phyloP scores from a whole-genome alignment of 2,113 vertebrate species.

The Petrocephalus microphthalmus region DNA sequence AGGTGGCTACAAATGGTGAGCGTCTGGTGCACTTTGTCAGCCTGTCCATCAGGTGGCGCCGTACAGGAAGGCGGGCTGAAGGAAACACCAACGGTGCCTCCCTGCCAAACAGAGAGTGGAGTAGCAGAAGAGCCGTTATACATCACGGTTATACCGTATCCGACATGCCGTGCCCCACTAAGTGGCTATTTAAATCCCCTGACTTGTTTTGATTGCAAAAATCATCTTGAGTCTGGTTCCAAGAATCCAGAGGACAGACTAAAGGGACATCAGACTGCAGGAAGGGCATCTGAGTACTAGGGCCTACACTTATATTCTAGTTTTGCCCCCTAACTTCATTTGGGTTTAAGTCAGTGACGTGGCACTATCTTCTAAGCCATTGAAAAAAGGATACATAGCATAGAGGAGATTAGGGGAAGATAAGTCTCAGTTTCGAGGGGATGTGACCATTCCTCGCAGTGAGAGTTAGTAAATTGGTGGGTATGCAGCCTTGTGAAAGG shows the following conservation, averaged over 20 bases:
- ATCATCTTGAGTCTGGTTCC: neutral
- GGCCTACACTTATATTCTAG: neutral
- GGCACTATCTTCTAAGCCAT: neutral
- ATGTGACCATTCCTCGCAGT: neutral
- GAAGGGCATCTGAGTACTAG: neutral
- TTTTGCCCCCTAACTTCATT: neutral
- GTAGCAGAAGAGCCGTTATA: neutral
- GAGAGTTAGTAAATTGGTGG: neutral
- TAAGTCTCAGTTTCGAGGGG: neutral
- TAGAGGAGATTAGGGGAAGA: neutral
- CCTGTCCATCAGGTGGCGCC: neutral
- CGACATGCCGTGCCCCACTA: neutral
- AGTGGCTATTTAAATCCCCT: neutral
- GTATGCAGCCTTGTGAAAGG: neutral
- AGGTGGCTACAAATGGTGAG: neutral
- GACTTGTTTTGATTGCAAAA: neutral
- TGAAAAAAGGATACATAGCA: neutral
- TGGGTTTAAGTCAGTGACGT: neutral
- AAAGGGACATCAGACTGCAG: neutral
- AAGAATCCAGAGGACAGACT: neutral
- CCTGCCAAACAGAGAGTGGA: neutral
- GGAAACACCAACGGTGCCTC: neutral
- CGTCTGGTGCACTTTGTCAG: neutral
- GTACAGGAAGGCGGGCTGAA: neutral
- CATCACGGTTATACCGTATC: neutral